These are phyloP conservation scores for Python bivittatus DNA, from an alignment of 2,113 vertebrate species.

Conservation along the genomic window DNA sequence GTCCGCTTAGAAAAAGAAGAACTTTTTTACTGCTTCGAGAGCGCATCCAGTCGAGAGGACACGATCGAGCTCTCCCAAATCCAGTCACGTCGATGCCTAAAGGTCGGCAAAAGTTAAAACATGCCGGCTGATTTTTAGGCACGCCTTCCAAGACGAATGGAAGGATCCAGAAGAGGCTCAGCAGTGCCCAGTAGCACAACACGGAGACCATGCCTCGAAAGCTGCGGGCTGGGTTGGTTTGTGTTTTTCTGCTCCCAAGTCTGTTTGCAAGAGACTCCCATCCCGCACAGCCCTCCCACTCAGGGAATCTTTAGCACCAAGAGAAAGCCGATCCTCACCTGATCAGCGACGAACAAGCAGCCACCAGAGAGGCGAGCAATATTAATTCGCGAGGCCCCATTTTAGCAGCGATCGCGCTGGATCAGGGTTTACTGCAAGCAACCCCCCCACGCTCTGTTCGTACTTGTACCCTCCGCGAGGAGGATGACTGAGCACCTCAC, in stretches of 20 bases:
- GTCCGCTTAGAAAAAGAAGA: not conserved
- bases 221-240: not conserved
- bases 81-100: not conserved
- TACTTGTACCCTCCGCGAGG: conserved; percentile 11
- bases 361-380: conserved; percentile 11
- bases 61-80: not conserved
- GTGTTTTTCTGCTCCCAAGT: not conserved
- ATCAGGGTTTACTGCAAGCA: not conserved
- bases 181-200: not conserved
- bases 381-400: conserved; percentile 47
- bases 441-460: not conserved
- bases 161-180: not conserved
- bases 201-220: not conserved
- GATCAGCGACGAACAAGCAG: conserved; percentile 50
- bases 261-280: fast-evolving
- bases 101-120: not conserved
- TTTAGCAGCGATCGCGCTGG: not conserved
- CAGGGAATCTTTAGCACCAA: not conserved
- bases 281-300: not conserved
- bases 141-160: not conserved
- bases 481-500: conserved; percentile 18
- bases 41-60: not conserved
- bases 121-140: not conserved
- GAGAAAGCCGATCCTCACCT: conserved; percentile 42
- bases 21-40: not conserved